A percentile compares a stretch with the other conserved stretches of the same genome.
These are phyloP conservation scores for Origma solitaria DNA, from an alignment of 2,113 vertebrate genomes.

Conservation along the genomic window DNA sequence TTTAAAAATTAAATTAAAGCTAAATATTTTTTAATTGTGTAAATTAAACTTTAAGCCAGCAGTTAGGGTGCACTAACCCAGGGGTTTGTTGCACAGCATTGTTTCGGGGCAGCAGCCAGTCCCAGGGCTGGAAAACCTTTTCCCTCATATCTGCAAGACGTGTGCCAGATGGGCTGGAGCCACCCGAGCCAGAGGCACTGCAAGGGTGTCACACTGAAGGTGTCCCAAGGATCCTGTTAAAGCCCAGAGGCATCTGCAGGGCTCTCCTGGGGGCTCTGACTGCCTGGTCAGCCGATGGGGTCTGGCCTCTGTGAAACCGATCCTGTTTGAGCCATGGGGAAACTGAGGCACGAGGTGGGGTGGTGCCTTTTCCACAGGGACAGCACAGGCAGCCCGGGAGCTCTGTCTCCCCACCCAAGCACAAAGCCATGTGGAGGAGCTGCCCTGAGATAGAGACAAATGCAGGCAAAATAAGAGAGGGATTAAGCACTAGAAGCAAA, in stretches of 20 bases:
- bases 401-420: not conserved
- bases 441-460: not conserved
- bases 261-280: not conserved
- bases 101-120: not conserved
- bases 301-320: not conserved
- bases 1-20: not conserved
- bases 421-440: accelerated
- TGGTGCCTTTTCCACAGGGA: not conserved
- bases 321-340: not conserved
- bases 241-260: not conserved
- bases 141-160: not conserved
- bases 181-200: not conserved
- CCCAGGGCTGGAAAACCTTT: not conserved
- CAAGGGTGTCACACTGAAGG: accelerated
- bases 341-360: not conserved
- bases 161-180: accelerated
- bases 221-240: not conserved
- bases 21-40: not conserved
- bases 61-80: not conserved
- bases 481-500: not conserved
- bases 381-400: not conserved
- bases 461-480: accelerated
- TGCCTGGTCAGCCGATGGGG: accelerated
- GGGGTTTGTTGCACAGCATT: not conserved
- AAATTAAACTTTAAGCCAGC: not conserved